Conservation (phyloP, 1,140 invertebrate species). For the Camponotus floridanus region DNA sequence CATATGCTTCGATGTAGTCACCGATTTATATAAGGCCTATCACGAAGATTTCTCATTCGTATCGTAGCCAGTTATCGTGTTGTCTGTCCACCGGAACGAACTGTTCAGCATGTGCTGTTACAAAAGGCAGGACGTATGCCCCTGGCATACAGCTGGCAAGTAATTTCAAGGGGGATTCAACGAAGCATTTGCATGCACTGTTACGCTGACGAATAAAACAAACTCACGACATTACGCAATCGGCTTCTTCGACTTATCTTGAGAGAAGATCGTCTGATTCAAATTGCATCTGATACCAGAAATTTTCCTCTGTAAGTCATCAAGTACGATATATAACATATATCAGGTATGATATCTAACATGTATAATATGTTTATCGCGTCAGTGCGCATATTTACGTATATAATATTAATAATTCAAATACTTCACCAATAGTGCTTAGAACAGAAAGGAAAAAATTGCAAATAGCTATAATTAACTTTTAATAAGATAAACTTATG, state of each 20-base stretch:
- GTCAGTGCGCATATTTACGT: not conserved
- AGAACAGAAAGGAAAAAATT: not conserved
- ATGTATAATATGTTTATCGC: not conserved
- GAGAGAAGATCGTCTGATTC: not conserved
- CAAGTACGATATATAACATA: constrained; percentile 8
- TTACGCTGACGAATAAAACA: constrained; percentile 15
- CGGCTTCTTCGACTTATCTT: constrained; percentile 36
- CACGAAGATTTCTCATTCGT: constrained; percentile 58
- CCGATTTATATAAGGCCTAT: constrained; percentile 53
- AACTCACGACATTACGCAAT: constrained; percentile 24
- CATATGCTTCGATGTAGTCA: not conserved
- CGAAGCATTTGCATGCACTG: constrained; percentile 20
- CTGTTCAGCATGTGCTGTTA: constrained; percentile 55
- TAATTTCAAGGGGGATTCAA: constrained; percentile 59
- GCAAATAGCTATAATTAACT: too few species aligned
- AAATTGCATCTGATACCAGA: constrained; percentile 4
- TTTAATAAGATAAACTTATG: not conserved
- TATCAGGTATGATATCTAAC: too few species aligned
- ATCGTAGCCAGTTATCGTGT: constrained; percentile 74
- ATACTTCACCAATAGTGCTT: not conserved
- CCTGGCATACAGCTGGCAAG: constrained; percentile 32
- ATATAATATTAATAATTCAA: not conserved
- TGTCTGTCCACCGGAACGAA: constrained; percentile 63
- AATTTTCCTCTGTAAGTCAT: not conserved
- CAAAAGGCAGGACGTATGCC: constrained; percentile 29